Evolutionary conservation across 2,797 vertebrate genomes (phyloP).

Genomic region (Eulemur rubriventer): DNA sequence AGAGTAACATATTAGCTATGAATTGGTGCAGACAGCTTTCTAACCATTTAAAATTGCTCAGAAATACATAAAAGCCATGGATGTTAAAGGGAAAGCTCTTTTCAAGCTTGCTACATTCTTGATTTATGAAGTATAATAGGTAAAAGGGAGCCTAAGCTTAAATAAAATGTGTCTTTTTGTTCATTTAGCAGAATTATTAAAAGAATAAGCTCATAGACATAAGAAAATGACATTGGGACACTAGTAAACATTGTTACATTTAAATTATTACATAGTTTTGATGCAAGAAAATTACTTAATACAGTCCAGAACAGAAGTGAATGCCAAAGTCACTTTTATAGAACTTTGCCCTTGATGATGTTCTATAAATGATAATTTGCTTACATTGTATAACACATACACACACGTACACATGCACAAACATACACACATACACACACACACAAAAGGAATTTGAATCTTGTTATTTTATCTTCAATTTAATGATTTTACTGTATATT

Average conservation of each 20-base stretch:
- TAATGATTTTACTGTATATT: neutral
- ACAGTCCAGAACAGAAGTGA: neutral
- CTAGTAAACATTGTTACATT: neutral
- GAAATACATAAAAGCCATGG: neutral
- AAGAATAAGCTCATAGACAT: neutral
- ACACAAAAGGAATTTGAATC: neutral
- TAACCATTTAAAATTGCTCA: slow-evolving; percentile 10
- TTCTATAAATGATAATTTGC: neutral
- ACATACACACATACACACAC: neutral
- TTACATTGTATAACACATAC: neutral
- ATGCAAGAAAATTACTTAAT: neutral
- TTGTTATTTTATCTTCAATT: neutral
- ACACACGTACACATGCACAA: rapidly evolving
- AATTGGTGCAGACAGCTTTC: slow-evolving; percentile 17
- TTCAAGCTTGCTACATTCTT: neutral
- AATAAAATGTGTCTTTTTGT: neutral
- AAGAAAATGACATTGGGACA: neutral
- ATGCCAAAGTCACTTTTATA: neutral
- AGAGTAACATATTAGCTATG: slow-evolving; percentile 7
- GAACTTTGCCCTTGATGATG: neutral
- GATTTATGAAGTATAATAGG: slow-evolving; percentile 12
- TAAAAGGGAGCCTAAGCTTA: neutral
- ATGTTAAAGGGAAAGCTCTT: neutral
- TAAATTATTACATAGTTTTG: neutral
- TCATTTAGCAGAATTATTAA: slow-evolving; percentile 12